Base-by-base conservation (phyloP, 2,888 invertebrate genomes). In the Pyralis farinalis region DNA sequence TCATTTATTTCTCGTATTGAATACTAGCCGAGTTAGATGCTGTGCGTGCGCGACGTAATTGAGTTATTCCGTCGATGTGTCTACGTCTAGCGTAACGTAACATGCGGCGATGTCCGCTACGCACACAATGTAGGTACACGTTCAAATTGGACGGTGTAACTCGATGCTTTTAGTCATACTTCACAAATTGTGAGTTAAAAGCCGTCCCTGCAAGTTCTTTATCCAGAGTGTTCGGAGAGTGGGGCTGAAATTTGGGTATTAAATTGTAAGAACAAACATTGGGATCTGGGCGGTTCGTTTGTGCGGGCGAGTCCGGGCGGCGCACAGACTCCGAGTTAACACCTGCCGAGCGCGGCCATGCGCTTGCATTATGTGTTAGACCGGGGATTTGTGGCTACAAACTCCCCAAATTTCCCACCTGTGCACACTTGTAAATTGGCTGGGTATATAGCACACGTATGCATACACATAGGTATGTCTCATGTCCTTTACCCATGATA, bases 211-310 rank as follows among this genome's bases (percentile, higher is more conserved):
- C 44, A 47, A 51, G 56, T 67, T 69, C 62, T 65, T 73, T 72
- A 75, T 66, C 69, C 63, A 53, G 44, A 51, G 50, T 49, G 63
- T 63, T 58, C 51, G 57, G 46, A 57, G 55, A 67, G 68, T 55
- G 66, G 63, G 69, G 71, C 54, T 53, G 50, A 49, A 58, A 56
- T 59, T 62, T 41, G 57, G 41, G 42, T 51, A 59, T 61, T 67
- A 59, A 79, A 83, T 81, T 70, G 70, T 44, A 64, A 72, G 57
- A 40, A 63, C 70, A 86, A 86, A 85, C 74, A 85, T 51, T 56
- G 44, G 62, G 64, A 69, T 80, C 75, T 82, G 87, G 86, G 86
- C 87, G 87, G 86, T 79, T 70, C 84, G 73, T 81, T 82, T 86
- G 84, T 78, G 64, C 63, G 61, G 62, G 62, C 64, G 60, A 60